Percentiles rank a stretch among this genome's conserved stretches.
These are phyloP conservation scores for Melanotaenia parkinsoni DNA, from an alignment of 2,797 vertebrate species.

Conservation along the genomic window DNA sequence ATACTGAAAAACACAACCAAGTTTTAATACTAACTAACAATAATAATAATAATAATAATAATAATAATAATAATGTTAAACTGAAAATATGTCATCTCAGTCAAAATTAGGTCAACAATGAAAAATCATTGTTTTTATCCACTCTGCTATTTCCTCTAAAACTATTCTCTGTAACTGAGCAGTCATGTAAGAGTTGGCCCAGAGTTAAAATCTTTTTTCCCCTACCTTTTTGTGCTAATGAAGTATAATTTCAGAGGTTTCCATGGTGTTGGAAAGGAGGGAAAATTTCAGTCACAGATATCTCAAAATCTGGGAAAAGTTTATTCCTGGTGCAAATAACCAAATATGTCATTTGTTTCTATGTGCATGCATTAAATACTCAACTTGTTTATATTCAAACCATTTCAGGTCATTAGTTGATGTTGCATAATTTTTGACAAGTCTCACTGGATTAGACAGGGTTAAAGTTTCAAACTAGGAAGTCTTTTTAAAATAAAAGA, in stretches of 20 bases:
- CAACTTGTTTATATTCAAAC: not conserved
- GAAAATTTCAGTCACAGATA: not conserved
- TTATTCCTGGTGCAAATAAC: not conserved
- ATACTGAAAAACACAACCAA: no score
- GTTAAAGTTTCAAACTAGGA: not conserved
- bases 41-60: no score
- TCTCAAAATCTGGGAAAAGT: not conserved
- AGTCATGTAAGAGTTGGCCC: not conserved
- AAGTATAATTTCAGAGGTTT: not conserved
- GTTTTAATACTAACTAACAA: no score
- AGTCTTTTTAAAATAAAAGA: no score
- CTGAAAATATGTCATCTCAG: no score
- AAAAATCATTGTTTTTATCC: not conserved
- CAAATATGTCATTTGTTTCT: not conserved
- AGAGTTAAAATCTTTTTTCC: not conserved
- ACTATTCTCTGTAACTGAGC: no score
- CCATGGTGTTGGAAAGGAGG: not conserved
- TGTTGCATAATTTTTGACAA: not conserved
- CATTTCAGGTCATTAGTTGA: not conserved
- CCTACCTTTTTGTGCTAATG: not conserved
- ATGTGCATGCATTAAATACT: not conserved
- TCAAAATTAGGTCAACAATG: no score
- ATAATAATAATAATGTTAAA: no score
- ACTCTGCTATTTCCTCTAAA: no score
- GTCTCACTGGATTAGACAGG: not conserved